Evolutionary conservation across 2,113 vertebrate species (phyloP), one percentile per base, ranked within the genome.

Genomic region (Micronycteris hirsuta): DNA sequence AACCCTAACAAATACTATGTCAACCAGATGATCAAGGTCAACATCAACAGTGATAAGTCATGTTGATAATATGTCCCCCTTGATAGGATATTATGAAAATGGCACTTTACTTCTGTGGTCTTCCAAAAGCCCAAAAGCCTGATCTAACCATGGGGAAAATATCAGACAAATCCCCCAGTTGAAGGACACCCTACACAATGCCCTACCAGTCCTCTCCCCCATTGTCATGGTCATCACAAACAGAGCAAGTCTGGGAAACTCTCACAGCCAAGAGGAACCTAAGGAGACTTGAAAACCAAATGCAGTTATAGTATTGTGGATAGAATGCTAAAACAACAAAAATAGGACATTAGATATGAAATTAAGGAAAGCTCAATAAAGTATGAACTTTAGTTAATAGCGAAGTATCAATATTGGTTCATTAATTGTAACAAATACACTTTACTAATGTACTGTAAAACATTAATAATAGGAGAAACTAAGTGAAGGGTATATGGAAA

Each of bases 151-250:
- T 28, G 52, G 93, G 54, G 77, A 88, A 76, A 67, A 36, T 49
- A 94, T 28, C 16, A 45, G 17, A 83, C 22, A 82, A 73, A 89
- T 54, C 71, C 47, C 33, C 47, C 33, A 10, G 0, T 10, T 28
- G 5, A 76, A 43, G 31, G 20, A 45, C 20, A 36, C 49, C 41
- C 41, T 82, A 45, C 20, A 94, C 71, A 85, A 94, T 6, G 12
- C 41, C 52, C 67, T 31, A 45, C 20, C 45, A 36, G 2, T 47
- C 52, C 43, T 58, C 74, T 76, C 82, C 17, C 7, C 84, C 80
- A 90, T 20, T 22, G 14, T 56, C 61, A 92, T 83, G 80, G 36
- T 73, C 76, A 84, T 80, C 36, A 83, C 70, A 97, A 95, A 36
- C n/a, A 78, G 78, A 33, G 38, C 11, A 87, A 36, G 31, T 41